Base-by-base conservation (phyloP, 2,113 vertebrate genomes). In the Trogon surrucura region DNA sequence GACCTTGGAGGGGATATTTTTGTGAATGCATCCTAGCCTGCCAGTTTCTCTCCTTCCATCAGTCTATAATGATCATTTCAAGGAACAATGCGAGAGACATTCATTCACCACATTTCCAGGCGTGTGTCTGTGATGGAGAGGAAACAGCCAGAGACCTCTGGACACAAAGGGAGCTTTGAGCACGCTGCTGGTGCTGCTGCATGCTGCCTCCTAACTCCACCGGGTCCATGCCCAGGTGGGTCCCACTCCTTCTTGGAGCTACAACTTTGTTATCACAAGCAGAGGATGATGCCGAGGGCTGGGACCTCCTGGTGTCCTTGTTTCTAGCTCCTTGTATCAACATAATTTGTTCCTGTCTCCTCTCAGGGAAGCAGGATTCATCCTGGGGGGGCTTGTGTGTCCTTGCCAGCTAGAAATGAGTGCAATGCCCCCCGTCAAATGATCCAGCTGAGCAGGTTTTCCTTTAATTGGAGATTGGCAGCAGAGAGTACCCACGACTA, bases 41-140 rank as follows among this genome's bases (percentile, higher is more conserved):
- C 79, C 91, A 58, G 72, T 29, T 89, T 85, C 47, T 74, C 67
- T 93, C 47, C 67, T 87, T 74, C 71, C 0, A 0, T 80, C 91
- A 94, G 89, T 85, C 91, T 60, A 11, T 62, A 95, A 88, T 25
- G 85, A 80, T 90, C 66, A 93, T 89, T 93, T 88, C 87, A 97
- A 91, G 67, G 32, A 96, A 93, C 88, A 93, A 84, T 78, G 88
- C 2, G 8, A 78, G 78, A 89, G 80, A 78, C 12, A 4, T 50
- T 83, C 1, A 4, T 67, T 95, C 56, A 73, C 88, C 91, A 85
- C 64, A 83, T 70, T 85, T 78, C 67, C 38, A 61, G 71, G 56
- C 82, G 56, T 77, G 81, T 70, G 90, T 89, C 92, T 91, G 79
- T 22, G 71, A 62, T 83, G 80, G 87, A 82, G 74, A 75, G 50